Evolutionary conservation across 2,797 vertebrate genomes (phyloP), one percentile per base, ranked within the genome.

Genomic region (Danio choprae): DNA sequence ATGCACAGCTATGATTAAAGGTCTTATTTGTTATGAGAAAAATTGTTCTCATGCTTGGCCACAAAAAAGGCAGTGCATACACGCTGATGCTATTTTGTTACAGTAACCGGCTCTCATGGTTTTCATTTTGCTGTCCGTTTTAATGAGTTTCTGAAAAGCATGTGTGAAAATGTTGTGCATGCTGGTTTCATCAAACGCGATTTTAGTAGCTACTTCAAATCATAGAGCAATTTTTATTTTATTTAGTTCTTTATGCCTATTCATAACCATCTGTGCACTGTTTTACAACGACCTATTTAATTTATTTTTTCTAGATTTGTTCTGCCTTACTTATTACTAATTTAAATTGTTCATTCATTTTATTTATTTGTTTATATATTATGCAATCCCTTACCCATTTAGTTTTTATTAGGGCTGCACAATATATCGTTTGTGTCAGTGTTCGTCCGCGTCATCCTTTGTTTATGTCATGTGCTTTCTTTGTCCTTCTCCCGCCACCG

Each of bases 1-100:
- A 80, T 83, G 78, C 81, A 84, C 70, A 64, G 5, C 8, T 76
- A 59, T 77, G 81, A 87, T 87, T 84, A 78, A 82, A 60, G 67
- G 29, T 15, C 41, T 48, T 81, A 72, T 56, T 81, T 74, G 40
- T 73, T 80, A 67, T 44, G 15, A 51, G 44, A 79, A 43, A 77
- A 53, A 53, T 20, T 5, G 11, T 73, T 84, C 43, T 75, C 65
- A 63, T 70, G 69, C 43, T 80, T 79, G 65, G 74, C 83, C 79
- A 80, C 67, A 72, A 77, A 46, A 88, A 84, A 83, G 51, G 13
- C 38, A 11, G 13, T 44, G n/a, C 41, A 58, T 67, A 13, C 12
- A 44, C 15, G 58, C 62, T 38, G 51, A 55, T 75, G 73, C 53
- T 58, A 76, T 71, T 84, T 77, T 77, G 74, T 82, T 72, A 76